Evolutionary conservation across 2,113 vertebrate genomes (phyloP).

Genomic region (Irena cyanogastra): DNA sequence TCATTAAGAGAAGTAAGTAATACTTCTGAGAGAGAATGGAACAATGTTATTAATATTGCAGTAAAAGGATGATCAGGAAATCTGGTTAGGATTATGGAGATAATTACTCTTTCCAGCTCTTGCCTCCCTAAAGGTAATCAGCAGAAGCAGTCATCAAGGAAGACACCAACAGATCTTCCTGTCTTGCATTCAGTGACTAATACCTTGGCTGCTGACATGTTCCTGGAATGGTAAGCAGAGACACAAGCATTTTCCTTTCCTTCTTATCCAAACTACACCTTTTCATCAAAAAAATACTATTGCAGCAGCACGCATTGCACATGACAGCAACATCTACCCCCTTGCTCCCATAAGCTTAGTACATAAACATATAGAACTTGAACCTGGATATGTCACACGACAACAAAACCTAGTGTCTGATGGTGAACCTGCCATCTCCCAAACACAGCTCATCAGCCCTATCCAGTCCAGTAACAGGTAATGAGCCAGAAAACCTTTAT

Average conservation of each 20-base stretch:
- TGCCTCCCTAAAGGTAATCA: not conserved
- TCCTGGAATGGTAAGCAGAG: not conserved
- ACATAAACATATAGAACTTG: not conserved
- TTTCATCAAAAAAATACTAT: not conserved
- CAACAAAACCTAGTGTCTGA: not conserved
- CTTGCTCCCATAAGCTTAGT: not conserved
- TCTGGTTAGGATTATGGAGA: not conserved
- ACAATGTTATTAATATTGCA: not conserved
- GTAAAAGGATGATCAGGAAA: not conserved
- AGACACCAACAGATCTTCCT: not conserved
- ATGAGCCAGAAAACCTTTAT: not conserved
- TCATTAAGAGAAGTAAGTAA: not conserved
- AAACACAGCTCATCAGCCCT: not conserved
- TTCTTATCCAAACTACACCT: not conserved
- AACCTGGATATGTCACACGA: not conserved
- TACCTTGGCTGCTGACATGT: not conserved
- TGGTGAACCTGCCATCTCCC: not conserved
- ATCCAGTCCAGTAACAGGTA: not conserved
- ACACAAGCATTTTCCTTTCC: not conserved
- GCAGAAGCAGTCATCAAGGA: not conserved
- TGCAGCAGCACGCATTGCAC: not conserved
- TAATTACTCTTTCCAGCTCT: not conserved
- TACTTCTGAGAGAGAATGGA: not conserved
- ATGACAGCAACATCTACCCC: not conserved
- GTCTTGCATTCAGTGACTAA: not conserved